A percentile compares a stretch with the other conserved stretches of the same genome.
Evolutionary conservation across 1,140 invertebrate species (phyloP).

Genomic region (Drosophila nebulosa): DNA sequence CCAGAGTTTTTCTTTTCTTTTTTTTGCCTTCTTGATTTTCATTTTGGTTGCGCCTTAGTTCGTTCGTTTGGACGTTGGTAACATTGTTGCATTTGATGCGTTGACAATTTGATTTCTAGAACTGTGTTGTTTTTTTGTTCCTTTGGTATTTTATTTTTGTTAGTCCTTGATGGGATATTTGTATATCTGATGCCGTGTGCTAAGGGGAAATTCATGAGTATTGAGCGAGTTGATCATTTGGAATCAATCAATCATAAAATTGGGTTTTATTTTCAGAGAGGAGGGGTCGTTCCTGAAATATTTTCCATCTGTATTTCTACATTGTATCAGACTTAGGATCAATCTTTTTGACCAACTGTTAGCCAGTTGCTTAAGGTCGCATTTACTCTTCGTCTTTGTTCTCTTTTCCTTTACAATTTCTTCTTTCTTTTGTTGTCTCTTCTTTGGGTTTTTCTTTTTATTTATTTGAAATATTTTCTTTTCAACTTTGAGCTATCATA

Average conservation of each 20-base stretch:
- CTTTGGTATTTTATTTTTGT: slow-evolving; percentile 6
- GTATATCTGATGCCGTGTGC: background rate
- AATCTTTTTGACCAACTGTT: no score
- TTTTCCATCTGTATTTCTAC: background rate
- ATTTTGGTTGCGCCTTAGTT: slow-evolving; percentile 29
- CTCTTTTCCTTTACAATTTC: no score
- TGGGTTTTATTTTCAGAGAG: background rate
- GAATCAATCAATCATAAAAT: background rate
- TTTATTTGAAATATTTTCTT: no score
- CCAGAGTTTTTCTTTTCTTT: background rate
- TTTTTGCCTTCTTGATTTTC: background rate
- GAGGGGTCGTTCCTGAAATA: background rate
- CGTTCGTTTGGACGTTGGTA: slow-evolving; percentile 13
- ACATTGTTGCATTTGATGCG: slow-evolving; percentile 20
- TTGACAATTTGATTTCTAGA: slow-evolving; percentile 67
- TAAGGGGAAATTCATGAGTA: background rate
- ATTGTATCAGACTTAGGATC: no score
- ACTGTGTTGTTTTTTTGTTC: slow-evolving; percentile 58
- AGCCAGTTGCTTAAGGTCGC: no score
- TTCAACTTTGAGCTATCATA: background rate
- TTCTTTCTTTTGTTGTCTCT: no score
- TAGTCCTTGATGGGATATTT: background rate
- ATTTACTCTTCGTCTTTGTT: no score
- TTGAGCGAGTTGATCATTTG: background rate
- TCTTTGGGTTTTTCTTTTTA: no score